phyloP scores from a whole-genome alignment of 2,888 invertebrate species.

The Thelaira solivaga region DNA sequence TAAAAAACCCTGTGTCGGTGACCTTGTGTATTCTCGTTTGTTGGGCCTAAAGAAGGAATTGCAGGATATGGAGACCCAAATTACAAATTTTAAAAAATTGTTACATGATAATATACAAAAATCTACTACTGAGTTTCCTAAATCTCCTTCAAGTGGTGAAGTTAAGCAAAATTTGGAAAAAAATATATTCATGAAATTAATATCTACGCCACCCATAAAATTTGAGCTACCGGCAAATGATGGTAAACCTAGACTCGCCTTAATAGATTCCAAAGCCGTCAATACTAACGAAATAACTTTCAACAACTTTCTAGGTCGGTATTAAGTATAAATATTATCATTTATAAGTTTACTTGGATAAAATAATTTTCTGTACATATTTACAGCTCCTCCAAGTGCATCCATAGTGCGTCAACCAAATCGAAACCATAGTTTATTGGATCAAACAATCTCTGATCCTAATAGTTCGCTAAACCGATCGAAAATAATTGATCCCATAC shows the following conservation, averaged over 20 bases:
- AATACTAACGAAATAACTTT: conserved; percentile 65
- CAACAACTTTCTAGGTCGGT: conserved; percentile 63
- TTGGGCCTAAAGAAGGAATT: conserved; percentile 66
- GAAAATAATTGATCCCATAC: conserved; percentile 71
- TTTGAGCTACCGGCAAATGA: conserved; percentile 65
- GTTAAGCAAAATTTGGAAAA: conserved; percentile 43
- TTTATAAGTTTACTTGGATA: no score
- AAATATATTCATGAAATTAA: conserved; percentile 68
- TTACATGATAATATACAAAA: conserved; percentile 63
- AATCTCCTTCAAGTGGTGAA: conserved; percentile 53
- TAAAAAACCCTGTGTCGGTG: conserved; percentile 67
- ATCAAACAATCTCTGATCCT: conserved; percentile 62
- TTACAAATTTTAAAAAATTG: conserved; percentile 67
- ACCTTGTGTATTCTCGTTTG: conserved; percentile 68
- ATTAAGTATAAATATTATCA: neutral
- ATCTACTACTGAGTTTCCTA: conserved; percentile 16
- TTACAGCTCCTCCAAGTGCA: conserved; percentile 62
- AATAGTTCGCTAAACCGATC: conserved; percentile 68
- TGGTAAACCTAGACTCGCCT: conserved; percentile 68
- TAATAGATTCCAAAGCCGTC: conserved; percentile 69
- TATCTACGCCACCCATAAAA: conserved; percentile 74
- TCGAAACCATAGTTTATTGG: conserved; percentile 28
- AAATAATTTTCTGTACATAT: no score
- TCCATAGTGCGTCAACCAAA: conserved; percentile 63
- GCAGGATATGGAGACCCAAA: conserved; percentile 68